Percentiles rank a stretch among this genome's conserved stretches.
phyloP scores from a whole-genome alignment of 2,113 vertebrate species.

The Sinocyclocheilus maitianheensis region DNA sequence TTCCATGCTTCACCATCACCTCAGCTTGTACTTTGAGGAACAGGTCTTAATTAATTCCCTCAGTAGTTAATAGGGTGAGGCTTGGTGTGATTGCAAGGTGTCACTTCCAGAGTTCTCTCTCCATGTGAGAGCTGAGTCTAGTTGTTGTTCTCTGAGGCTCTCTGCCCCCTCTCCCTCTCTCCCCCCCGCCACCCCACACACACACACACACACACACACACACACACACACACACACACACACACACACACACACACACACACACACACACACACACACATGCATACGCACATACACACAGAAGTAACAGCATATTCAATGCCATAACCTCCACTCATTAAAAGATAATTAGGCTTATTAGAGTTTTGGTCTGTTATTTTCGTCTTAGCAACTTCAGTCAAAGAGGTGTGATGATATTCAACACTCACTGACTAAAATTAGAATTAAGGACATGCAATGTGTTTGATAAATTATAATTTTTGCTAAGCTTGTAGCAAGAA shows the following conservation, averaged over 20 bases:
- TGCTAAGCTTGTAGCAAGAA: neutral
- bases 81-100: constrained; percentile 44
- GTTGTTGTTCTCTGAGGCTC: constrained; percentile 30
- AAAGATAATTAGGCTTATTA: constrained; percentile 55
- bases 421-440: constrained; percentile 45
- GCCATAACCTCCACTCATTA: constrained; percentile 53
- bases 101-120: constrained; percentile 41
- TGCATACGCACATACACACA: neutral
- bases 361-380: constrained; percentile 55
- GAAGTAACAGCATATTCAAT: neutral
- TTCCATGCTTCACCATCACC: constrained; percentile 38
- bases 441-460: constrained; percentile 8
- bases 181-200: too few species aligned
- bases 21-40: constrained; percentile 31
- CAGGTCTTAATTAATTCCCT: constrained; percentile 51
- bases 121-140: constrained; percentile 35
- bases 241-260: too few species aligned
- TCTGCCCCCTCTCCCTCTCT: too few species aligned
- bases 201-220: neutral
- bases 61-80: constrained; percentile 32
- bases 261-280: too few species aligned
- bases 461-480: neutral
- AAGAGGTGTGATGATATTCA: constrained; percentile 43
- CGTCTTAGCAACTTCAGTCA: constrained; percentile 37
- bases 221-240: neutral